These are phyloP conservation scores for Iphiclides podalirius DNA, from an alignment of 2,888 invertebrate species.

Conservation along the genomic window DNA sequence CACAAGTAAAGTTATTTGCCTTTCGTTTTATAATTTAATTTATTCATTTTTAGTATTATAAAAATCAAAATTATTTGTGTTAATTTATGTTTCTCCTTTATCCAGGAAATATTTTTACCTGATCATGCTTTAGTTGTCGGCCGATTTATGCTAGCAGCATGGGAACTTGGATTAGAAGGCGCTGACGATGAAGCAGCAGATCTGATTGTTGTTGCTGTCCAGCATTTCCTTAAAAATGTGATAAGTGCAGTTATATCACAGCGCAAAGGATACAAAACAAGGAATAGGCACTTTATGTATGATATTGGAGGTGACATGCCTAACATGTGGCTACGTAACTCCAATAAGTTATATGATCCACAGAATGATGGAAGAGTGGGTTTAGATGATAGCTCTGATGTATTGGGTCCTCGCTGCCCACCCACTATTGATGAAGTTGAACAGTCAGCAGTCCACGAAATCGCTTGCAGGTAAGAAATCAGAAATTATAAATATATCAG, in stretches of 20 bases:
- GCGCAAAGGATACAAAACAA: conserved; percentile 88
- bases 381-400: conserved; percentile 81
- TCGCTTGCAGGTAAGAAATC: conserved; percentile 82
- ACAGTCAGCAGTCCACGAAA: conserved; percentile 86
- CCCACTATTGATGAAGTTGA: conserved; percentile 87
- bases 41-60: no score
- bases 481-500: no score
- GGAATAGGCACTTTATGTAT: conserved; percentile 87
- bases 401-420: conserved; percentile 83
- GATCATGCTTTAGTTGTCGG: conserved; percentile 91
- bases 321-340: conserved; percentile 90
- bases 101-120: conserved; percentile 89
- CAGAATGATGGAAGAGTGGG: conserved; percentile 79
- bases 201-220: conserved; percentile 88
- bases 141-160: conserved; percentile 90
- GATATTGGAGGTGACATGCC: conserved; percentile 89
- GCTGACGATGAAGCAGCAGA: conserved; percentile 91
- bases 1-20: conserved; percentile 55
- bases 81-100: no score
- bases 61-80: no score
- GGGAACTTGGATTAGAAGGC: conserved; percentile 93
- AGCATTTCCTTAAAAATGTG: conserved; percentile 90
- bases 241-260: conserved; percentile 88
- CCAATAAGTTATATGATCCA: conserved; percentile 82
- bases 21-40: not conserved